These are phyloP conservation scores for Notiomystis cincta DNA, from an alignment of 2,113 vertebrate genomes.

Conservation along the genomic window DNA sequence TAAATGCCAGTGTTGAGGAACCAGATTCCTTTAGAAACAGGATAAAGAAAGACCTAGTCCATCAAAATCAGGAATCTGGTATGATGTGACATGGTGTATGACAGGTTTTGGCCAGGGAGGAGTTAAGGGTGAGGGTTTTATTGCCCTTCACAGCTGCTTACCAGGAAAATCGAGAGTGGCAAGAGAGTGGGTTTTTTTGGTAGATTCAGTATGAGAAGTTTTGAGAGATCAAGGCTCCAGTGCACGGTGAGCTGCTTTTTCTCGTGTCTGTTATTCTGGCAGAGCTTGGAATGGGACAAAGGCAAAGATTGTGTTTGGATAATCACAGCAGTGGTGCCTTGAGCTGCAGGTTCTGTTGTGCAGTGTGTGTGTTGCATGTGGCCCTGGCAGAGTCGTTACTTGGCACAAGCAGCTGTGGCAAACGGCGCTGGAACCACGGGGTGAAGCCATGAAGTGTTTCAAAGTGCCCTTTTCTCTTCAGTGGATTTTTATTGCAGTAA, in stretches of 20 bases:
- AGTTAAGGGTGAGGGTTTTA: rapidly evolving
- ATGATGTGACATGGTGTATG: rapidly evolving
- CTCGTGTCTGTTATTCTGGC: not conserved
- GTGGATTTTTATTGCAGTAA: not conserved
- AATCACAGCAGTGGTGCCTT: rapidly evolving
- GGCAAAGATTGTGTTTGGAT: not conserved
- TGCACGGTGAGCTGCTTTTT: rapidly evolving
- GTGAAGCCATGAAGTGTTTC: not conserved
- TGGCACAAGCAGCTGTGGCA: too few species aligned
- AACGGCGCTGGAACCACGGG: rapidly evolving
- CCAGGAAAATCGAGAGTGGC: rapidly evolving
- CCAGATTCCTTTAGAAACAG: rapidly evolving
- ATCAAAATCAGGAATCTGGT: rapidly evolving
- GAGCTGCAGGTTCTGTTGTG: not conserved
- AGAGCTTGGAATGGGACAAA: not conserved
- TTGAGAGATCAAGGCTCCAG: rapidly evolving
- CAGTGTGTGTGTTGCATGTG: too few species aligned
- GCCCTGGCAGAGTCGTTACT: not conserved
- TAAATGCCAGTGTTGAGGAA: rapidly evolving
- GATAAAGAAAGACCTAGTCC: rapidly evolving
- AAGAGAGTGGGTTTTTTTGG: rapidly evolving
- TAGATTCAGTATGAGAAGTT: not conserved
- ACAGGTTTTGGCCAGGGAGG: not conserved
- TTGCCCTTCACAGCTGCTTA: rapidly evolving
- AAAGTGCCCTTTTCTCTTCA: not conserved